Percentiles rank a stretch among this genome's conserved stretches.
These are phyloP conservation scores for Chrysemys picta DNA, from an alignment of 2,113 vertebrate genomes.

Conservation along the genomic window DNA sequence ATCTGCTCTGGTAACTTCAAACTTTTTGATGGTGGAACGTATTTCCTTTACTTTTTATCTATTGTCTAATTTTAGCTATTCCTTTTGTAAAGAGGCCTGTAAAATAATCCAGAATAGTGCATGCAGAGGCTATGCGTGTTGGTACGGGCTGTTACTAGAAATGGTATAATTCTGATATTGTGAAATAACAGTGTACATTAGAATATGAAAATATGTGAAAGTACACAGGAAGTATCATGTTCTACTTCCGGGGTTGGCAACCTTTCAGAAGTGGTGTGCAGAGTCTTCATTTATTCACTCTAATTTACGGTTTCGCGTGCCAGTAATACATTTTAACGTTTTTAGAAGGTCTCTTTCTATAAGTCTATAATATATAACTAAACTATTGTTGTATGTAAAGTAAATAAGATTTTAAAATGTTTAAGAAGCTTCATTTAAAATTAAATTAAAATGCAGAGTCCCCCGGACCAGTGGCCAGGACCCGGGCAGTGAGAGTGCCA, in stretches of 20 bases:
- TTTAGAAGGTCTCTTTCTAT: no score
- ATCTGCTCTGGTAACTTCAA: neutral
- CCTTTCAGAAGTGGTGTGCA: no score
- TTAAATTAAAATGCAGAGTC: no score
- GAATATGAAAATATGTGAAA: neutral
- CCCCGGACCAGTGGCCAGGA: no score
- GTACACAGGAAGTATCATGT: neutral
- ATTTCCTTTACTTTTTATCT: neutral
- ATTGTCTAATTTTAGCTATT: neutral
- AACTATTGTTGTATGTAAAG: no score
- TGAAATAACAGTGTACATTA: neutral
- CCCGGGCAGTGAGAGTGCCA: no score
- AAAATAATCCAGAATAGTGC: neutral
- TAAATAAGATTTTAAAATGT: no score
- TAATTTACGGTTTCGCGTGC: no score
- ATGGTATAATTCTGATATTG: neutral
- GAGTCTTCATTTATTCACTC: no score
- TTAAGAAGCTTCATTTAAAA: no score
- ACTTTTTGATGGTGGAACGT: neutral
- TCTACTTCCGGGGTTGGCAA: neutral
- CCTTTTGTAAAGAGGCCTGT: neutral
- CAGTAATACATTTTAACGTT: no score
- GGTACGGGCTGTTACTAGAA: neutral
- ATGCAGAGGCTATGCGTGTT: neutral
- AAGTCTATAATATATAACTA: no score